Base-by-base conservation (phyloP, 1,140 invertebrate species). In the Luehdorfia chinensis region DNA sequence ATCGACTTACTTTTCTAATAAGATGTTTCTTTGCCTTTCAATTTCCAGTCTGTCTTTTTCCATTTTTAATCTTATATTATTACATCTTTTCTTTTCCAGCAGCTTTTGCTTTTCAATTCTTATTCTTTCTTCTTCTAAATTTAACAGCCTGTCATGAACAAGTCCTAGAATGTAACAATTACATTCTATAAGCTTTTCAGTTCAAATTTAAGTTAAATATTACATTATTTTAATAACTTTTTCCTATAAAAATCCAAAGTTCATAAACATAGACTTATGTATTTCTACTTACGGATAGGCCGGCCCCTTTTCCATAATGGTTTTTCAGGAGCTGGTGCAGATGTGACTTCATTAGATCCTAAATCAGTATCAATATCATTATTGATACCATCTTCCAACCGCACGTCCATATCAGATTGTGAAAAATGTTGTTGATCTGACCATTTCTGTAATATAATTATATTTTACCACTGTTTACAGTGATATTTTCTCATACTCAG, bases 1-100 rank as follows among this genome's bases (percentile, higher is more conserved):
- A n/a, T n/a, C n/a, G n/a, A n/a, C 60, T 44, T 63, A 71, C 68
- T 68, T 72, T 50, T 72, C 68, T 32, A 72, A 55, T 25, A 72
- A 39, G 2, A 59, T 27, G 61, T 72, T 72, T 44, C 66, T 63
- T 50, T 72, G 69, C 21, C 57, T 61, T 53, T 72, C 69, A 46
- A 72, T 62, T 19, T 72, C 69, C 2, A 72, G 52, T 47, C 63
- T 72, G 30, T 72, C 69, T 48, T 54, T 69, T 54, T 72, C 69
- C 23, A 72, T 59, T 53, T 72, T 72, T 2, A 72, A 51, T 59
- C 56, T 63, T 43, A 72, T 69, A 59, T 72, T 72, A 39, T 69
- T 72, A 37, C 69, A 69, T 27, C 69, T 47, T 31, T 72, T 72
- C 41, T 72, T 72, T 48, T 72, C 69, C 9, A 72, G 48, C 9